Percentiles rank a stretch among this genome's conserved stretches.
These are phyloP conservation scores for Eremophila alpestris DNA, from an alignment of 2,797 vertebrate species.

Conservation along the genomic window DNA sequence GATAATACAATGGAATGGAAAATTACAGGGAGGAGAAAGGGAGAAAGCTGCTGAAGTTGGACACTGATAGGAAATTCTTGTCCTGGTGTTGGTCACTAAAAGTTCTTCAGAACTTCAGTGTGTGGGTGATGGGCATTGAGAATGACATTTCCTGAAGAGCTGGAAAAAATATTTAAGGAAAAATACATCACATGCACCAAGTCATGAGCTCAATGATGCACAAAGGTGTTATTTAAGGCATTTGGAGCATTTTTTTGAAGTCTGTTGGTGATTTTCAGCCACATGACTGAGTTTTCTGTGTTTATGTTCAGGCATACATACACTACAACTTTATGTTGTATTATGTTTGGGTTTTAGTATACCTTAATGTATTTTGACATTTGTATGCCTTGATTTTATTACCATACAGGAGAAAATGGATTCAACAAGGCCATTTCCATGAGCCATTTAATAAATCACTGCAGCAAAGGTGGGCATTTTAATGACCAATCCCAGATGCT, in stretches of 20 bases:
- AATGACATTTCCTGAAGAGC: not conserved
- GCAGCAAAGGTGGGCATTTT: not conserved
- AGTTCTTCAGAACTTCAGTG: not conserved
- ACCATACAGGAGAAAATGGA: not conserved
- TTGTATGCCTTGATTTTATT: not conserved
- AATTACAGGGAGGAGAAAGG: not conserved
- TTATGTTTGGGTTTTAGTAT: not conserved
- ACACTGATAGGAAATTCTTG: not conserved
- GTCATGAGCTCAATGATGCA: accelerated
- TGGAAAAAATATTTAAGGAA: not conserved
- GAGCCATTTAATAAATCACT: constrained; percentile 5
- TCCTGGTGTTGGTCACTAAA: not conserved
- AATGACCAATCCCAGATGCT: not conserved
- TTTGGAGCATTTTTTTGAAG: not conserved
- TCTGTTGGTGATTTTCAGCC: not conserved
- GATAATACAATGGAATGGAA: not conserved
- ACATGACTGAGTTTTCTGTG: not conserved
- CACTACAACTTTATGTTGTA: not conserved
- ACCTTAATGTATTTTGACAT: not conserved
- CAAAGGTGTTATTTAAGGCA: not conserved
- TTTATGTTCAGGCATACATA: not conserved
- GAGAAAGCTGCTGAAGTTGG: not conserved
- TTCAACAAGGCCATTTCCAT: not conserved
- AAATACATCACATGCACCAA: not conserved
- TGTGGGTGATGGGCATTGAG: not conserved